A percentile compares a stretch with the other conserved stretches of the same genome.
These are phyloP conservation scores for Amblyjoppa proteus DNA, from an alignment of 2,888 invertebrate genomes.

Conservation along the genomic window DNA sequence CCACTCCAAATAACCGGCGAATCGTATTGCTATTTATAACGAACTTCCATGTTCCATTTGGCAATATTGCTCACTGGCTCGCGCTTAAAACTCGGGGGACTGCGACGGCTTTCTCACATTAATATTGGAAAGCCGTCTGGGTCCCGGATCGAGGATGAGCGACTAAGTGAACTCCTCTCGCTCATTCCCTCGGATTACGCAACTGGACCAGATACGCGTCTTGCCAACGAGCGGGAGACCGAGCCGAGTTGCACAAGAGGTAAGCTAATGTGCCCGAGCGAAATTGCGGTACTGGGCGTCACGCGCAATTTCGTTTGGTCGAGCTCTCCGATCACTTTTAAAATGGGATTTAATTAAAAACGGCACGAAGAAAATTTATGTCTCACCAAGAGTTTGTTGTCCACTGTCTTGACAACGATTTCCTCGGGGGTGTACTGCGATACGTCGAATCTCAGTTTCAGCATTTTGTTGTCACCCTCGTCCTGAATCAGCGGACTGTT, in stretches of 20 bases:
- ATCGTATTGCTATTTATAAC: conserved; percentile 56
- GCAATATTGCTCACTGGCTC: conserved; percentile 45
- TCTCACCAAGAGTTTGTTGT: conserved; percentile 97
- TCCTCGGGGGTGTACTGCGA: conserved; percentile 99
- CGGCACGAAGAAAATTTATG: not conserved
- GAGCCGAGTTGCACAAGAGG: conserved; percentile 68
- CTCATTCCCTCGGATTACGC: conserved; percentile 67
- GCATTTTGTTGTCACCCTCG: conserved; percentile 96
- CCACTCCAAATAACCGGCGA: conserved; percentile 42
- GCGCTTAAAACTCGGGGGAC: not conserved
- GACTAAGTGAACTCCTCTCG: conserved; percentile 23
- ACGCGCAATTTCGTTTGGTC: conserved; percentile 46
- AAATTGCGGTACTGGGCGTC: conserved; percentile 42
- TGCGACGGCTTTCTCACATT: conserved; percentile 5
- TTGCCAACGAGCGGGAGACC: conserved; percentile 73
- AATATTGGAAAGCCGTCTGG: not conserved
- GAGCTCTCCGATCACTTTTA: not conserved
- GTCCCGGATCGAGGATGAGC: conserved; percentile 11
- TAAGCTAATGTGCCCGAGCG: conserved; percentile 65
- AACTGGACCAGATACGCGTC: conserved; percentile 74
- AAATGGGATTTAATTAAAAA: not conserved
- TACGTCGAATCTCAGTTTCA: conserved; percentile 98
- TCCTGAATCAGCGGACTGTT: conserved; percentile 98
- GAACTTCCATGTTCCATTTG: conserved; percentile 58
- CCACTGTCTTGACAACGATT: conserved; percentile 99